Base-by-base conservation (phyloP, 2,113 vertebrate species). In the Blennius ocellaris region DNA sequence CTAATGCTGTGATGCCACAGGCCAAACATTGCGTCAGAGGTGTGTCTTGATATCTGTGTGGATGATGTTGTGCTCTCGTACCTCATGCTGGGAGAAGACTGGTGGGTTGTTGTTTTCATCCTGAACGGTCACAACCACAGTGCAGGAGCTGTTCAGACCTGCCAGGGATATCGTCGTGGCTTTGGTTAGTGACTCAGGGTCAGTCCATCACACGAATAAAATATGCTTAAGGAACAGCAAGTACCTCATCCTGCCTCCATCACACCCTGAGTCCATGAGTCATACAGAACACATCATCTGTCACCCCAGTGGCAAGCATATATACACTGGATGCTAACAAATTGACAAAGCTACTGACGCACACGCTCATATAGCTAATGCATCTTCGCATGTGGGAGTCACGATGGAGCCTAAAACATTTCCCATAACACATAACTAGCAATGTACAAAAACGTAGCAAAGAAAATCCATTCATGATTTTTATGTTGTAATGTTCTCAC, bases 61-160 rank as follows among this genome's bases (percentile, higher is more conserved):
- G 63, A 51, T 56, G 43, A 73, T 53, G 7, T 16, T 62, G 70
- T 81, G 76, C 17, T 41, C 9, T 49, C 12, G 0, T 84, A 92
- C 93, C 93, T 94, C 92, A 50, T 93, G 93, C 68, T 91, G 87
- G 45, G 93, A 90, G 71, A 93, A 92, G 14, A 90, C 77, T 0
- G 93, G 91, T 12, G 91, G 85, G 69, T 80, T 92, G 84, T 95
- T 94, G 90, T 93, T 94, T 64, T 91, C 83, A 70, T 95, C 92
- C 44, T 89, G 78, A 38, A 93, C 77, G 3, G 78, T 92, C 66
- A 91, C 83, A 15, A 94, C 91, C 67, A 94, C 10, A 0, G 84
- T 90, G 44, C 91, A 94, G 17, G 87, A 94, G 61, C 87, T 94
- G 80, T 93, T 95, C 6, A 94, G 75, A 66, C 90, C 91, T 93